These are phyloP conservation scores for Pseudomyrmex pallidus DNA, from an alignment of 1,140 invertebrate genomes.

Conservation along the genomic window DNA sequence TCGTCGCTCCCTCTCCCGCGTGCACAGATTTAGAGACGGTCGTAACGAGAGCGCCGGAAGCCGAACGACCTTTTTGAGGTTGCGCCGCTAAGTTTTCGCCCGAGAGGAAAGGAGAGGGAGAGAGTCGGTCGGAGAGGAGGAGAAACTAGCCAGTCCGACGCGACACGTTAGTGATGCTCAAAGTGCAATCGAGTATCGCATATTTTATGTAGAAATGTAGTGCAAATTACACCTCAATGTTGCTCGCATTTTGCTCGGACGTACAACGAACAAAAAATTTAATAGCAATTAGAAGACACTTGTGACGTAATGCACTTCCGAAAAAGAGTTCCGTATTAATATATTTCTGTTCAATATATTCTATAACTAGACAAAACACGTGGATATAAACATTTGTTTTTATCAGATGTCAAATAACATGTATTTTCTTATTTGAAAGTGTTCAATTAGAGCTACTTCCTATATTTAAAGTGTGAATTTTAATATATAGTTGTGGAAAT, in stretches of 20 bases:
- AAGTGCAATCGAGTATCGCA: neutral
- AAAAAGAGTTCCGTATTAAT: neutral
- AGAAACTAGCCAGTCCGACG: too few relatives aligned
- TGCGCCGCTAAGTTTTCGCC: constrained; percentile 55
- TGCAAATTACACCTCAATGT: neutral
- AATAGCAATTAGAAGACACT: neutral
- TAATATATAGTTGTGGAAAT: neutral
- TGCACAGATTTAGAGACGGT: constrained; percentile 52
- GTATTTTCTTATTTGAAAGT: neutral
- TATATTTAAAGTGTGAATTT: neutral
- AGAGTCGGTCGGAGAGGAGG: neutral
- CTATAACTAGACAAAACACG: too few relatives aligned
- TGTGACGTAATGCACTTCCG: neutral
- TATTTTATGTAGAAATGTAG: neutral
- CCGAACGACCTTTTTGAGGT: constrained; percentile 60
- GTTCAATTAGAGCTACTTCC: neutral
- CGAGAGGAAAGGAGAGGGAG: constrained; percentile 13
- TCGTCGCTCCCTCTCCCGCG: constrained; percentile 10
- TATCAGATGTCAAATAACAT: too few relatives aligned
- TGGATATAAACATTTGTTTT: too few relatives aligned
- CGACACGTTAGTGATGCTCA: constrained; percentile 27
- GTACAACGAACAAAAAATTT: neutral
- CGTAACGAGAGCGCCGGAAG: constrained; percentile 58
- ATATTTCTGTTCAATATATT: too few relatives aligned
- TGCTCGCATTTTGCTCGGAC: neutral